A percentile compares a stretch with the other conserved stretches of the same genome.
Evolutionary conservation across 35 echinoderm and acorn worm species (phyloP).

Genomic region (Strongylocentrotus purpuratus): DNA sequence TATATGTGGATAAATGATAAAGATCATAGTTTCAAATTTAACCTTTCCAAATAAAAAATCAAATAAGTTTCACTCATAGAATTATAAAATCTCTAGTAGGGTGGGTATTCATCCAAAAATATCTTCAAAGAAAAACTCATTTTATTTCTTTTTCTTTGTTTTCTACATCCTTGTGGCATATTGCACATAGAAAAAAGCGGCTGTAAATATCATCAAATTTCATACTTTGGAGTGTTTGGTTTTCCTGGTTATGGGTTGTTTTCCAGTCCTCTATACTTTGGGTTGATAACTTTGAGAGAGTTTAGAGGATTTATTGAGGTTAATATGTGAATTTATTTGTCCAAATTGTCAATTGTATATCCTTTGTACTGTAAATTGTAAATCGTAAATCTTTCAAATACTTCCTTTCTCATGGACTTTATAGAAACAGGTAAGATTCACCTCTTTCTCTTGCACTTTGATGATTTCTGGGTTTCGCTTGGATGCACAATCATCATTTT

Average conservation of each 20-base stretch:
- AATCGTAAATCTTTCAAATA: not conserved
- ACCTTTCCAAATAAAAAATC: too few species aligned
- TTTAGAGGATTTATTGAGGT: not conserved
- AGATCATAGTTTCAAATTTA: too few species aligned
- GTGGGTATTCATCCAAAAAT: not conserved
- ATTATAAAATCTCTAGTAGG: not conserved
- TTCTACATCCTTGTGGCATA: not conserved
- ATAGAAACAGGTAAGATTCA: not conserved
- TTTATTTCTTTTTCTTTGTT: not conserved
- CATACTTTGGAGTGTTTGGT: not conserved
- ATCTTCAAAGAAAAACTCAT: not conserved
- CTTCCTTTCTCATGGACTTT: not conserved
- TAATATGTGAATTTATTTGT: not conserved
- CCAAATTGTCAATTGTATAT: not conserved
- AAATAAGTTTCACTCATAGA: too few species aligned
- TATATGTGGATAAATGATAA: too few species aligned
- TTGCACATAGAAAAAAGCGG: not conserved
- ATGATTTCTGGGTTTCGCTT: not conserved
- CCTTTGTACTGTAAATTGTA: not conserved
- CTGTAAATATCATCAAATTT: constrained; percentile 4
- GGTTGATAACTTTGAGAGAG: not conserved
- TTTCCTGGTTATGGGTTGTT: not conserved
- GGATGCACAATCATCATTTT: not conserved
- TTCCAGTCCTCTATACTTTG: not conserved
- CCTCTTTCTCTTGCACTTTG: not conserved